A percentile compares a stretch with the other conserved stretches of the same genome.
These are phyloP conservation scores for Nomia melanderi DNA, from an alignment of 1,140 invertebrate genomes.

Conservation along the genomic window DNA sequence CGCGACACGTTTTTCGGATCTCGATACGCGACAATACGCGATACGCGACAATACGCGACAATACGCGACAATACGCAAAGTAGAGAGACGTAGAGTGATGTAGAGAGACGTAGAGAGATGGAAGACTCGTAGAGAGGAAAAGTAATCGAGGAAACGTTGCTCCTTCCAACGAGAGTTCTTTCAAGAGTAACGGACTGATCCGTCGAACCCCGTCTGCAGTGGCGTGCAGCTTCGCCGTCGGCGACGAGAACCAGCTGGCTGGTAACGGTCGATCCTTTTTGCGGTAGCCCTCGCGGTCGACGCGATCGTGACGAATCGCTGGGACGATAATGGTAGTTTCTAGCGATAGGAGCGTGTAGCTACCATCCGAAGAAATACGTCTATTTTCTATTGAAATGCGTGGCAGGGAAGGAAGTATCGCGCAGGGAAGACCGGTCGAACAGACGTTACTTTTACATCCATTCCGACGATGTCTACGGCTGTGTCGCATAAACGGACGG, in stretches of 20 bases:
- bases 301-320: neutral
- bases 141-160: neutral
- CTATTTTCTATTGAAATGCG: conserved; percentile 1
- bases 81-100: neutral
- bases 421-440: neutral
- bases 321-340: conserved; percentile 11
- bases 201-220: neutral
- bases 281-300: neutral
- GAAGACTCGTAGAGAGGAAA: neutral
- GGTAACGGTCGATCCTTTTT: neutral
- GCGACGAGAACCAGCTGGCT: neutral
- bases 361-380: neutral
- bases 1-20: conserved; percentile 10
- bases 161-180: conserved; percentile 21
- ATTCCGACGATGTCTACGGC: neutral
- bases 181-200: conserved; percentile 1
- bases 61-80: neutral
- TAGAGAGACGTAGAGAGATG: neutral
- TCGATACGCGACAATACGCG: neutral
- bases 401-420: too few relatives aligned
- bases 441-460: conserved; percentile 7
- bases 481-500: neutral
- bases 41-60: neutral
- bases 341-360: neutral
- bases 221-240: neutral